Evolutionary conservation across 2,888 invertebrate genomes (phyloP).

Genomic region (Nasonia oneida): DNA sequence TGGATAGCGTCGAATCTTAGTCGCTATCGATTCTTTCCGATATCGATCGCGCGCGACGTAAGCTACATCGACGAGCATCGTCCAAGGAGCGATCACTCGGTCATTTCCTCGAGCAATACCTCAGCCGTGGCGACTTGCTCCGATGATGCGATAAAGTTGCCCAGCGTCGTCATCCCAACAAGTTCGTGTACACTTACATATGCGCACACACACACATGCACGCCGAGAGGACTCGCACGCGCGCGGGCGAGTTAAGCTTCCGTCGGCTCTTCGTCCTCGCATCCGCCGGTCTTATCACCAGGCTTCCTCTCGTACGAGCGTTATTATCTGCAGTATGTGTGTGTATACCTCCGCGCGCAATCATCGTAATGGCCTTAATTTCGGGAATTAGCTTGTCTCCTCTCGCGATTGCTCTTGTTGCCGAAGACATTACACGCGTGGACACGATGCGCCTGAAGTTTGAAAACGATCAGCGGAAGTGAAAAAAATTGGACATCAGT

Average conservation of each 20-base stretch:
- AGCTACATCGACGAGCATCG: not conserved
- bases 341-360: constrained; percentile 1
- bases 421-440: not conserved
- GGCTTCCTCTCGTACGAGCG: not conserved
- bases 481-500: not conserved
- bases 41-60: not conserved
- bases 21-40: not conserved
- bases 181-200: not conserved
- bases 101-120: constrained; percentile 1
- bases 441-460: too few species aligned
- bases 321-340: not conserved
- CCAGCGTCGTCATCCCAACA: not conserved
- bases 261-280: constrained; percentile 28
- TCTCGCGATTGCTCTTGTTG: constrained; percentile 31
- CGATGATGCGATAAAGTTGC: not conserved
- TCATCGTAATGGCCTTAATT: constrained; percentile 48
- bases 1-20: too few species aligned
- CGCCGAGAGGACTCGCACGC: not conserved
- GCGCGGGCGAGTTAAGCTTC: constrained; percentile 11
- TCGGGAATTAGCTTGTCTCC: constrained; percentile 43
- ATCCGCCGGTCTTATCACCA: not conserved
- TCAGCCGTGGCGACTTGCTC: not conserved
- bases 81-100: not conserved
- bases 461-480: not conserved
- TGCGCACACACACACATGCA: not conserved